phyloP scores from a whole-genome alignment of 2,797 vertebrate species.

The Neopelma chrysocephalum region DNA sequence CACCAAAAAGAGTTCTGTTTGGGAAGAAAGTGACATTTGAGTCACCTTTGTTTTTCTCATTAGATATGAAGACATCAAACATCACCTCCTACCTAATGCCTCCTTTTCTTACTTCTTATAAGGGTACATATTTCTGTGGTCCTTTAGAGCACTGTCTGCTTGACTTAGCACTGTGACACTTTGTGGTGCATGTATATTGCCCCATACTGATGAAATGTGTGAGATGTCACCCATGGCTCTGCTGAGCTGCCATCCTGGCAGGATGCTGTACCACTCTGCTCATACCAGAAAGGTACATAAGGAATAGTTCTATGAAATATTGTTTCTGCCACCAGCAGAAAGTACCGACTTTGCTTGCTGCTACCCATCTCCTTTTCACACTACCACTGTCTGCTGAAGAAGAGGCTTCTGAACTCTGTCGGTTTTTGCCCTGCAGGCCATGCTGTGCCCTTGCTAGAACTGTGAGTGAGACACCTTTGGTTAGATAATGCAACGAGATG shows the following conservation, averaged over 20 bases:
- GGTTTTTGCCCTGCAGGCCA: not conserved
- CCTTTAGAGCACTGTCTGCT: not conserved
- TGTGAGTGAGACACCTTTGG: not conserved
- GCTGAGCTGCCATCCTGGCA: not conserved
- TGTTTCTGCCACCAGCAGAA: not conserved
- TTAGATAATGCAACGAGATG: not conserved
- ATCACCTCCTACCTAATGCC: not conserved
- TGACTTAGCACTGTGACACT: not conserved
- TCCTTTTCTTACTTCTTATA: not conserved
- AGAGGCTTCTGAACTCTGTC: not conserved
- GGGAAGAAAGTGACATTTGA: constrained; percentile 61
- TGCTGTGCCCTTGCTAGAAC: not conserved
- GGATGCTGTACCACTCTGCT: not conserved
- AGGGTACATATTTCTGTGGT: not conserved
- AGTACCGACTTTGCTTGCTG: not conserved
- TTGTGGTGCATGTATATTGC: fast-evolving
- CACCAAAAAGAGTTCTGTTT: constrained; percentile 44
- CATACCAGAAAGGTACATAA: not conserved
- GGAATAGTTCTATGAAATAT: not conserved
- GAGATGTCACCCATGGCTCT: not conserved
- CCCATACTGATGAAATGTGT: not conserved
- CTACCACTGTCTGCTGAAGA: not conserved
- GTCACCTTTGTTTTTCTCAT: constrained; percentile 57
- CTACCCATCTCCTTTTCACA: not conserved
- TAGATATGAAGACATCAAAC: constrained; percentile 16